Base-by-base conservation (phyloP, 2,888 invertebrate species). In the Standfussiana lucernea region DNA sequence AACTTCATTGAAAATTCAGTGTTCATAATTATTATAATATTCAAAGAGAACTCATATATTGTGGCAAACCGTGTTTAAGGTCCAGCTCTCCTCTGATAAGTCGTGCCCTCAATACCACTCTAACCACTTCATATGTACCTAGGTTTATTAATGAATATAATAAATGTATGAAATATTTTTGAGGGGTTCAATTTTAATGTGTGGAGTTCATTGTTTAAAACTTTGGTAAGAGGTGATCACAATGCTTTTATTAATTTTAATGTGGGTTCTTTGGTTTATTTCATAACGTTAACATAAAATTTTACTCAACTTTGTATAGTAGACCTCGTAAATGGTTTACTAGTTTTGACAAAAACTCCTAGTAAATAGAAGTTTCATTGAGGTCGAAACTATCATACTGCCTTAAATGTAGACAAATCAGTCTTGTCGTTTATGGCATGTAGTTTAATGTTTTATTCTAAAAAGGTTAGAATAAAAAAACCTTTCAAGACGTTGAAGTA, bases 11-110 rank as follows among this genome's bases (percentile, higher is more conserved):
- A 64, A 68, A 70, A 72, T 72, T 64, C 13, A 50, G 21, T 59
- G 37, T 56, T 72, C 18, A 45, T 62, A 71, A 64, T 82, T 59
- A 35, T 67, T 62, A 71, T 61, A 65, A 40, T 84, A 69, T 81
- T 82, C 50, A 13, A 56, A 62, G 50, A 76, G 65, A 64, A 66
- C 68, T 37, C 59, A 32, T 74, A 68, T 64, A 67, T 37, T 71
- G 28, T n/a, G 11, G 10, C 50, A 73, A 59, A 62, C 50, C 69
- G 40, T 50, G 70, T 50, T 62, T 28, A 50, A 56, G 35, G 40
- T 62, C 56, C 5, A 47, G 28, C 42, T 40, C 24, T 59, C 64
- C 10, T 18, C 35, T 61, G 61, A 72, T 72, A 72, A 71, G 70
- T 28, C 8, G 70, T 35, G 37, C 67, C 32, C 42, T 24, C 35